These are phyloP conservation scores for Pollenia labialis DNA, from an alignment of 2,888 invertebrate genomes.

Conservation along the genomic window DNA sequence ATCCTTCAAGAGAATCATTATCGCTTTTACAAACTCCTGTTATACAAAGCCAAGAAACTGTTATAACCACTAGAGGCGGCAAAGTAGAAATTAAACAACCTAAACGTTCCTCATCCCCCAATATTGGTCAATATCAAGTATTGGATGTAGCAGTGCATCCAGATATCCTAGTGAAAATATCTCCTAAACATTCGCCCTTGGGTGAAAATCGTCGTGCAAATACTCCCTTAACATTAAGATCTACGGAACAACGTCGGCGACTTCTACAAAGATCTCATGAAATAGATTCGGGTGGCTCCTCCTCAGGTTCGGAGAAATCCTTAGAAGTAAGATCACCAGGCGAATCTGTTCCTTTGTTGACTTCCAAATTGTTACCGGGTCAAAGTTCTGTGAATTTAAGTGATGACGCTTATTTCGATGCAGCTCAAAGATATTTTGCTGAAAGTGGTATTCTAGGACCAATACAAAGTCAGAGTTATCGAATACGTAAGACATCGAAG, in stretches of 20 bases:
- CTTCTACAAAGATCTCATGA: conserved; percentile 77
- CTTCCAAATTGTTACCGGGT: conserved; percentile 37
- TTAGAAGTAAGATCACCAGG: conserved; percentile 62
- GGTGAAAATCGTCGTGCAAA: conserved; percentile 55
- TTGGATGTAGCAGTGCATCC: conserved; percentile 81
- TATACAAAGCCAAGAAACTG: conserved; percentile 62
- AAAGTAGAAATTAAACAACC: conserved; percentile 78
- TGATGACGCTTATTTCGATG: conserved; percentile 75
- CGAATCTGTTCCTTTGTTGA: conserved; percentile 33
- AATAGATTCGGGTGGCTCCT: conserved; percentile 77
- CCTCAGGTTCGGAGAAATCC: conserved; percentile 76
- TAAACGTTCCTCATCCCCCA: conserved; percentile 79
- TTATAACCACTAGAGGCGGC: conserved; percentile 77
- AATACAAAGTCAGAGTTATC: conserved; percentile 74
- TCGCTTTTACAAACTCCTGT: conserved; percentile 60
- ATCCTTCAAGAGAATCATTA: conserved; percentile 75
- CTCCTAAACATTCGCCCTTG: conserved; percentile 76
- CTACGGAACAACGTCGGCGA: conserved; percentile 76
- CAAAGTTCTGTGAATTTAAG: conserved; percentile 26
- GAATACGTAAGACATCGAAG: conserved; percentile 79
- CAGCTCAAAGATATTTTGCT: conserved; percentile 79
- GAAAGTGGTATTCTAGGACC: conserved; percentile 81
- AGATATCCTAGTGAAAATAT: conserved; percentile 79
- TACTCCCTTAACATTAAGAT: conserved; percentile 63
- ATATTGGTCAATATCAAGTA: conserved; percentile 78